Base-by-base conservation (phyloP, 2,888 invertebrate genomes). In the Crioceris asparagi region DNA sequence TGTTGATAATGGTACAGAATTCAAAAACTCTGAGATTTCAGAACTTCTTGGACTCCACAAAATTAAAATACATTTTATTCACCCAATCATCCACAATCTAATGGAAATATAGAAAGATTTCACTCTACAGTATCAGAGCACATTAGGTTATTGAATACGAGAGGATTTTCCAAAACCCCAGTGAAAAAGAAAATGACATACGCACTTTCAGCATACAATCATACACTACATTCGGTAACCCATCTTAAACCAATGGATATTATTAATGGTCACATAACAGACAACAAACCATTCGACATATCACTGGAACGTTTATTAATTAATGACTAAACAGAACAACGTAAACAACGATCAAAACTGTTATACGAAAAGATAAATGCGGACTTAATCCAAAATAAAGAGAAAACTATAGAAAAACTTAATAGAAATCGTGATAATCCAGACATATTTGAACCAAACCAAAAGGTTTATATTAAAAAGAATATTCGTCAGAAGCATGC, bases 21-120 rank as follows among this genome's bases (percentile, higher is more conserved):
- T 50, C n/a, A 47, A 49, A 39, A 44, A 44, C 32, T 39, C 30
- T 3, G n/a, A n/a, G n/a, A n/a, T n/a, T n/a, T n/a, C n/a, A n/a
- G n/a, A n/a, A n/a, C n/a, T n/a, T n/a, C n/a, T n/a, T n/a, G n/a
- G n/a, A n/a, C n/a, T n/a, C n/a, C n/a, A n/a, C n/a, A n/a, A n/a
- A n/a, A n/a, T n/a, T n/a, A n/a, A n/a, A n/a, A n/a, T n/a, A n/a
- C n/a, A n/a, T n/a, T n/a, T n/a, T n/a, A n/a, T n/a, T n/a, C n/a
- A n/a, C n/a, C n/a, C n/a, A n/a, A n/a, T n/a, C n/a, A n/a, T n/a
- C n/a, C n/a, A n/a, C n/a, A n/a, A n/a, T n/a, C n/a, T n/a, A n/a
- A n/a, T n/a, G n/a, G n/a, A n/a, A n/a, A n/a, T n/a, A n/a, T n/a
- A n/a, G n/a, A n/a, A n/a, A n/a, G n/a, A n/a, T n/a, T n/a, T n/a